Conservation (phyloP, 2,888 invertebrate genomes). For the Mallateleia sp. region DNA sequence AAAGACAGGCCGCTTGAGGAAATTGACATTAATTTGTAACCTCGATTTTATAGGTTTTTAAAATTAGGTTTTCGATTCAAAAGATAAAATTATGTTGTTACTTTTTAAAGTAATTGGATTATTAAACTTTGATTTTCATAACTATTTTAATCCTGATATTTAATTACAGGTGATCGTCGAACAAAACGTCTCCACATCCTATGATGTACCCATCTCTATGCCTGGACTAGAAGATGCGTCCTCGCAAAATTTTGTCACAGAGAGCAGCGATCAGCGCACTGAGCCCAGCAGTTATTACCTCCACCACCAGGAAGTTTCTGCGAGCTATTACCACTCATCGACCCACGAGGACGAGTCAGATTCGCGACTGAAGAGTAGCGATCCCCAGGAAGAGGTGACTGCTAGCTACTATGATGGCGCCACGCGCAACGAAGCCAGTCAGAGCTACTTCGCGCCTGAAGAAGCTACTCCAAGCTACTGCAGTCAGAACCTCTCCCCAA, state of each 20-base stretch:
- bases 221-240: constrained; percentile 86
- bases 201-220: constrained; percentile 87
- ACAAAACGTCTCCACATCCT: constrained; percentile 88
- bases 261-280: constrained; percentile 86
- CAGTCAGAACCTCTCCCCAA: constrained; percentile 85
- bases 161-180: constrained; percentile 81
- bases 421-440: constrained; percentile 86
- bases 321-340: constrained; percentile 85
- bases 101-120: too few species aligned
- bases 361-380: constrained; percentile 84
- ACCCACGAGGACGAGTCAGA: constrained; percentile 81
- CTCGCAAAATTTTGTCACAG: constrained; percentile 87
- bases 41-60: too few species aligned
- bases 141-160: not conserved
- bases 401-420: constrained; percentile 87
- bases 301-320: constrained; percentile 85
- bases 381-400: constrained; percentile 85
- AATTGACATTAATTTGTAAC: too few species aligned
- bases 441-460: constrained; percentile 86
- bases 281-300: constrained; percentile 87
- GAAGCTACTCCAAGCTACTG: constrained; percentile 86
- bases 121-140: too few species aligned
- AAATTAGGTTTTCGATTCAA: too few species aligned
- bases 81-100: too few species aligned
- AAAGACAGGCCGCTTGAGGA: too few species aligned